A percentile compares a stretch with the other conserved stretches of the same genome.
Conservation (phyloP, 2,888 invertebrate species). For the Melieria omissa region DNA sequence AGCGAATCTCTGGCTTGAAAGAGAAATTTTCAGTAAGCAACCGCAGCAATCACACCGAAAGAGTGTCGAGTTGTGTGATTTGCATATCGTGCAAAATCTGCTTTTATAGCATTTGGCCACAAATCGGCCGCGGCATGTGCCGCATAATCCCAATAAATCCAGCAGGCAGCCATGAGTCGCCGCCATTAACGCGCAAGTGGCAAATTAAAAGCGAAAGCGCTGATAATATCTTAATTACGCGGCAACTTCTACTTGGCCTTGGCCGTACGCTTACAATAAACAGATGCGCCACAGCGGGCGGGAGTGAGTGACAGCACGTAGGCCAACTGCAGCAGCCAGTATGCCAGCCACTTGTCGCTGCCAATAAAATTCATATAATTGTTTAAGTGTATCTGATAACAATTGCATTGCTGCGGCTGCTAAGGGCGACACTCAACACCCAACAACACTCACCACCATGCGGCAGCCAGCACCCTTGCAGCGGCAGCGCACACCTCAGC, state of each 20-base stretch:
- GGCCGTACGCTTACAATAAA: too few species aligned
- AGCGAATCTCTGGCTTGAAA: too few species aligned
- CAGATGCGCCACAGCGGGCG: too few species aligned
- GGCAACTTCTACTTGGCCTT: not conserved
- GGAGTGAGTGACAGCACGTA: too few species aligned
- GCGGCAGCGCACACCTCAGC: not conserved
- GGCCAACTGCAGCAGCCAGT: not conserved
- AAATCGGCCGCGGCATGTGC: too few species aligned
- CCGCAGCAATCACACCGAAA: too few species aligned
- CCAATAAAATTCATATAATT: constrained; percentile 43
- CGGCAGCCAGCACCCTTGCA: not conserved
- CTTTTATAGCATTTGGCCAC: too few species aligned
- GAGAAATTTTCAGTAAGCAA: too few species aligned
- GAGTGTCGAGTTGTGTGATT: too few species aligned
- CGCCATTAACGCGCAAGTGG: not conserved
- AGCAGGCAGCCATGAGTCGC: too few species aligned
- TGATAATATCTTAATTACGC: constrained; percentile 1
- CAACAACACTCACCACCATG: not conserved
- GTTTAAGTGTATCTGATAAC: constrained; percentile 22
- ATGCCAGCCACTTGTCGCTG: constrained; percentile 35
- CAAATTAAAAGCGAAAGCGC: not conserved
- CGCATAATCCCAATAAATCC: too few species aligned
- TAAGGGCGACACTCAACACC: not conserved
- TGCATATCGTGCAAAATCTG: too few species aligned
- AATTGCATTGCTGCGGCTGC: not conserved